A percentile compares a stretch with the other conserved stretches of the same genome.
Conservation (phyloP, 2,113 vertebrate genomes). For the Pavo muticus region DNA sequence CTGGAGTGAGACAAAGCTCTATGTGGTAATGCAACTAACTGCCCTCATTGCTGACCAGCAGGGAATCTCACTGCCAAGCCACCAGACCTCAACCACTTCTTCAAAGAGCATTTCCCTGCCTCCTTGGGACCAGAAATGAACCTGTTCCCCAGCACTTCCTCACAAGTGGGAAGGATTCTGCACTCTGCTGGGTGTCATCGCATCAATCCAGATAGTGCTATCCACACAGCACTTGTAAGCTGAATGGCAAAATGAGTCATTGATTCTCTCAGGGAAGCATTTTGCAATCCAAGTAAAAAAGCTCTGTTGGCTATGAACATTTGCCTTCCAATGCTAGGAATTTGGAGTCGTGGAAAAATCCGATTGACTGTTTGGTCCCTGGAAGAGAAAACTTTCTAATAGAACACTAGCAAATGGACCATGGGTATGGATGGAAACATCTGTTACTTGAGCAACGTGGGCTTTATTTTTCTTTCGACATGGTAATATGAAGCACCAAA, state of each 20-base stretch:
- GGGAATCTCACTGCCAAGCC: background rate
- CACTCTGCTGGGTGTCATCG: background rate
- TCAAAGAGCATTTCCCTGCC: background rate
- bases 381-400: background rate
- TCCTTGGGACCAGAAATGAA: background rate
- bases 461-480: slow-evolving; percentile 21
- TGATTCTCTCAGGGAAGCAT: background rate
- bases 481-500: background rate
- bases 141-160: background rate
- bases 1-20: background rate
- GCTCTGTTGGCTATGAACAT: background rate
- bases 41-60: background rate
- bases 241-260: background rate
- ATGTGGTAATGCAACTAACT: background rate
- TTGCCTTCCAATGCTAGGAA: background rate
- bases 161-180: background rate
- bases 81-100: background rate
- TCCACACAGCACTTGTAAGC: background rate
- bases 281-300: background rate
- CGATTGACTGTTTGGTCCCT: background rate
- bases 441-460: slow-evolving; percentile 28
- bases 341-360: background rate
- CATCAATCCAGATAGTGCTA: background rate
- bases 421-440: slow-evolving; percentile 9
- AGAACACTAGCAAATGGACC: background rate